Conservation (phyloP, 2,888 invertebrate genomes). For the Oscheius sp. region DNA sequence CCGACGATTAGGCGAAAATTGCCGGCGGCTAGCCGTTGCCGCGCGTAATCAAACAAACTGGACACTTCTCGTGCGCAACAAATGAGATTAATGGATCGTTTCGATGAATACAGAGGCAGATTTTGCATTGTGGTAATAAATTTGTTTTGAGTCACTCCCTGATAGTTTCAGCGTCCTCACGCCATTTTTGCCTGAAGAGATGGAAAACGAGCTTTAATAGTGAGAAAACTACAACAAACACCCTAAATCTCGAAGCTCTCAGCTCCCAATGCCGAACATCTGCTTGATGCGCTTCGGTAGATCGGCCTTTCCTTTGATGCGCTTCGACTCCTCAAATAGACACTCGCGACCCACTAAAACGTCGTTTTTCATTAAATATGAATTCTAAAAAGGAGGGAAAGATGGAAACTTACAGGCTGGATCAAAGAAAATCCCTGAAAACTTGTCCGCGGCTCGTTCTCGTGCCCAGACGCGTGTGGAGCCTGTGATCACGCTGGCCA, state of each 20-base stretch:
- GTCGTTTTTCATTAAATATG: background rate
- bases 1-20: conserved; percentile 16
- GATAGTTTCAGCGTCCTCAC: too few species aligned
- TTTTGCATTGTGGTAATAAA: too few species aligned
- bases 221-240: too few species aligned
- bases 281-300: conserved; percentile 63
- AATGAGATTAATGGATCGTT: background rate
- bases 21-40: background rate
- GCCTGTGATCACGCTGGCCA: conserved; percentile 70
- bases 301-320: conserved; percentile 80
- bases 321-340: conserved; percentile 83
- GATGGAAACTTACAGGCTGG: conserved; percentile 63
- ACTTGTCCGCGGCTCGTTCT: conserved; percentile 68
- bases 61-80: conserved; percentile 3
- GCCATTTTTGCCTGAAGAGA: too few species aligned
- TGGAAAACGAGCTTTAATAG: too few species aligned
- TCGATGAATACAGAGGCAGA: too few species aligned
- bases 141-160: too few species aligned
- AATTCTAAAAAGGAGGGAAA: background rate
- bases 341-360: conserved; percentile 81
- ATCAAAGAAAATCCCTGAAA: conserved; percentile 68
- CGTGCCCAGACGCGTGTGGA: conserved; percentile 69
- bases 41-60: conserved; percentile 26
- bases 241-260: background rate
- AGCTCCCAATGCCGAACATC: conserved; percentile 60